Percentiles rank a stretch among this genome's conserved stretches.
Evolutionary conservation across 2,113 vertebrate species (phyloP).

Genomic region (Panthera leo): DNA sequence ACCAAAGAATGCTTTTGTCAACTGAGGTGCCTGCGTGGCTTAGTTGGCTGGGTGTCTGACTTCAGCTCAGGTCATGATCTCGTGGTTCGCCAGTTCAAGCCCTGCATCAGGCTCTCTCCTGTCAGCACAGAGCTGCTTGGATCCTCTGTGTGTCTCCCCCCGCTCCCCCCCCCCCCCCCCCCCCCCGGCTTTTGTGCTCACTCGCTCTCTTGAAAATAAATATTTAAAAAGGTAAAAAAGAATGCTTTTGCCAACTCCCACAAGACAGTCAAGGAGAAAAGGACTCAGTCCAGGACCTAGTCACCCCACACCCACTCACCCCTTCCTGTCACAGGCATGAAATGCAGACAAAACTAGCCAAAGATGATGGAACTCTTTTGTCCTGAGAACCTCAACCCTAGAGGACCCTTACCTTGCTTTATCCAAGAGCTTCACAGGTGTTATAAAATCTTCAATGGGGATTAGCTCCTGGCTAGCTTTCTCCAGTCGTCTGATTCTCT

Average conservation of each 20-base stretch:
- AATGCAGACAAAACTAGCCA: background rate
- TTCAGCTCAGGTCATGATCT: no score
- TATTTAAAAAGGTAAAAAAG: no score
- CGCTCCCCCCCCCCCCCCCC: no score
- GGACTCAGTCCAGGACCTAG: background rate
- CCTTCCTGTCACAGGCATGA: background rate
- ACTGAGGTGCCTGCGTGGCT: no score
- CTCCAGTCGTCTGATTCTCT: slow-evolving; percentile 92
- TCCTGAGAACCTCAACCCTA: background rate
- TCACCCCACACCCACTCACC: background rate
- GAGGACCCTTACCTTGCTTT: slow-evolving; percentile 86
- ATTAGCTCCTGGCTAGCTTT: slow-evolving; percentile 92
- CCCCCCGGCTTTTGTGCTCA: no score
- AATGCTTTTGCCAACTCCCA: background rate
- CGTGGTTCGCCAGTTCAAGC: no score
- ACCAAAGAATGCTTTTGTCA: background rate
- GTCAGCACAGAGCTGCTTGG: no score
- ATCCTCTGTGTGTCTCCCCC: no score
- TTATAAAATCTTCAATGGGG: slow-evolving; percentile 94
- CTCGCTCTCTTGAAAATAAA: no score
- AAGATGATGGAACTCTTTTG: background rate
- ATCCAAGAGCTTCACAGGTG: slow-evolving; percentile 87
- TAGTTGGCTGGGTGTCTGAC: no score
- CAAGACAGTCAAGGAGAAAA: background rate
- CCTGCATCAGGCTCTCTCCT: no score